Base-by-base conservation (phyloP, 2,113 vertebrate genomes). In the Carettochelys insculpta region DNA sequence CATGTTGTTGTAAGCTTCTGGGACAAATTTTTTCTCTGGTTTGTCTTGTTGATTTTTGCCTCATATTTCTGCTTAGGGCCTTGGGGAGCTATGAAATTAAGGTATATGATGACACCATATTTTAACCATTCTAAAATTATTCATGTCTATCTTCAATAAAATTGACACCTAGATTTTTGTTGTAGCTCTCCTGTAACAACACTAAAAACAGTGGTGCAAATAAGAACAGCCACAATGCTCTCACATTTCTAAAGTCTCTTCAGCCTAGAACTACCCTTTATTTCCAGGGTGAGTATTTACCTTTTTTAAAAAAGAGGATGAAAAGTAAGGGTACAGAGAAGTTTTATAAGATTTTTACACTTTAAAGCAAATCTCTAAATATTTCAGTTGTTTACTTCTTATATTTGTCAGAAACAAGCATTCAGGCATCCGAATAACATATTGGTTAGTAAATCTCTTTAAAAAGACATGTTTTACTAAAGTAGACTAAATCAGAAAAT, bases 391-490 rank as follows among this genome's bases (percentile, higher is more conserved):
- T 80, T 9, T 93, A 86, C 16, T 90, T 68, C 34, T 80, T 34
- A 38, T 1, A 90, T 16, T 51, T 4, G 41, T 4, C 31, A 14
- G 11, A 43, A 77, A 90, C 85, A 56, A 12, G 1, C 45, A 75
- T 31, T 77, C 2, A 50, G 19, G 56, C 88, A 86, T 83, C 78
- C 75, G 68, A 79, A 77, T 80, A 89, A 88, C 3, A 92, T 58
- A 83, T 5, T 79, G 20, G 41, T 65, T 94, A 90, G 77, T 75
- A 61, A 81, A 38, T 87, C 6, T 95, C 82, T 95, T 68, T 84
- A 73, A 68, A 95, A n/a, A 93, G 43, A 52, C 73, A 7, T 68
- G 34, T 83, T 95, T n/a, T 95, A 54, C 27, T 19, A 91, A 81
- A 94, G 79, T 50, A 58, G 4, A 68, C 24, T 82, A 87, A 85